Conservation (phyloP, 2,888 invertebrate species). For the Eubasilissa splendida region DNA sequence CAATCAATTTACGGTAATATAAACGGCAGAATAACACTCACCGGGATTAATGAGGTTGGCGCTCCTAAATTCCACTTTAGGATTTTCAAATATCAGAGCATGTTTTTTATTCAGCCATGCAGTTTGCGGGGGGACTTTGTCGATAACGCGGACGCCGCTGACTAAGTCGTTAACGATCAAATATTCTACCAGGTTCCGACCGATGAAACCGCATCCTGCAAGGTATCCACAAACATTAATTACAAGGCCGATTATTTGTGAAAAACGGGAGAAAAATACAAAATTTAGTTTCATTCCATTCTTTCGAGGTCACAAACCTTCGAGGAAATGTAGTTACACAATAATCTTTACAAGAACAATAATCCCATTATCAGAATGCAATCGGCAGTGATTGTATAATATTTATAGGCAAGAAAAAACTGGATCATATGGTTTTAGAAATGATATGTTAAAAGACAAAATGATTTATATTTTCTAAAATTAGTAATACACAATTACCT, state of each 20-base stretch:
- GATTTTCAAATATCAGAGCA: conserved; percentile 80
- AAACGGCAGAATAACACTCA: conserved; percentile 65
- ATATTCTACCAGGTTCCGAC: conserved; percentile 88
- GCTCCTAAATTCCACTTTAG: conserved; percentile 89
- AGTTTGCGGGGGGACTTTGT: conserved; percentile 94
- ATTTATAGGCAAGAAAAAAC: not conserved
- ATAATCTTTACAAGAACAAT: not conserved
- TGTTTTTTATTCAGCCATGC: conserved; percentile 90
- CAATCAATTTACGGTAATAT: no score
- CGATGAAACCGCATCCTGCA: conserved; percentile 94
- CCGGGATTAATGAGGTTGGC: conserved; percentile 92
- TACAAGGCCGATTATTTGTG: not conserved
- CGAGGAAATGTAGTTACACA: not conserved
- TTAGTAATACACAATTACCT: conserved; percentile 45
- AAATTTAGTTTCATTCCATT: not conserved
- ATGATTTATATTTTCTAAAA: not conserved
- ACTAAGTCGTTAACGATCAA: conserved; percentile 84
- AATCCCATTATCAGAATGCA: not conserved
- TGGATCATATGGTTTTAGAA: not conserved
- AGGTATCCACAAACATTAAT: not conserved
- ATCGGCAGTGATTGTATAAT: not conserved
- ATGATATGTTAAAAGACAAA: not conserved
- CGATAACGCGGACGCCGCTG: conserved; percentile 84
- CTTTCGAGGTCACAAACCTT: not conserved
- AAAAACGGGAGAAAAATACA: not conserved